Evolutionary conservation across 92 coral and sea anemone species (phyloP), one percentile per base, ranked within the genome.

Genomic region (Metridium senile): DNA sequence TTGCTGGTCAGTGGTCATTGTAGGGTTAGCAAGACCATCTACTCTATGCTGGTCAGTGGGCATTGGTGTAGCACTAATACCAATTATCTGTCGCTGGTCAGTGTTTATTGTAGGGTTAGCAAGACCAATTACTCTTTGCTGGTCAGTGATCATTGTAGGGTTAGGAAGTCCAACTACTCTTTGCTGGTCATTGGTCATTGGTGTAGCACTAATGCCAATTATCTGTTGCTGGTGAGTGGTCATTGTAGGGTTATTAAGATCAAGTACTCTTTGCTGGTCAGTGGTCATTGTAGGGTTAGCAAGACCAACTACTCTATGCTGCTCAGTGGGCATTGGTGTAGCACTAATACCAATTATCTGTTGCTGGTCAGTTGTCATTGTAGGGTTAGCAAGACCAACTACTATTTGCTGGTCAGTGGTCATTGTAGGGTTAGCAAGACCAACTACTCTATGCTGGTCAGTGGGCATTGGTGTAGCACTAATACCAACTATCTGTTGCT

Each of bases 1-100:
- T 70, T 70, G 75, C 27, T 45, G 62, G 62, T 47, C 31, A 46
- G 61, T 1, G 17, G 75, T 57, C 35, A 70, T 3, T 10, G 26
- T 25, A 10, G 62, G 45, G 3, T 57, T 43, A 1, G 59, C 54
- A 57, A 43, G 20, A 20, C 33, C 31, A 19, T 17, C 21, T 26
- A 57, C 1, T 8, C 16, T 21, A 34, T 70, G 75, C 27, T 70
- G 62, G 9, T 18, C 61, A 70, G 58, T 26, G 6, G 75, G 26
- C 27, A 68, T 11, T 18, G 49, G 58, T 43, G 29, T 43, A 2
- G 26, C 47, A 39, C 20, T 25, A 57, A 70, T 43, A 20, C 62
- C 59, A 18, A 43, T n/a, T n/a, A n/a, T 25, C 17, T 1, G 26
- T 70, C 39, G 75, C 27, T 45, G 62, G 75, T 28, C 61, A 45